Conservation (phyloP, 1,140 invertebrate genomes). For the Muscidifurax raptorellus region DNA sequence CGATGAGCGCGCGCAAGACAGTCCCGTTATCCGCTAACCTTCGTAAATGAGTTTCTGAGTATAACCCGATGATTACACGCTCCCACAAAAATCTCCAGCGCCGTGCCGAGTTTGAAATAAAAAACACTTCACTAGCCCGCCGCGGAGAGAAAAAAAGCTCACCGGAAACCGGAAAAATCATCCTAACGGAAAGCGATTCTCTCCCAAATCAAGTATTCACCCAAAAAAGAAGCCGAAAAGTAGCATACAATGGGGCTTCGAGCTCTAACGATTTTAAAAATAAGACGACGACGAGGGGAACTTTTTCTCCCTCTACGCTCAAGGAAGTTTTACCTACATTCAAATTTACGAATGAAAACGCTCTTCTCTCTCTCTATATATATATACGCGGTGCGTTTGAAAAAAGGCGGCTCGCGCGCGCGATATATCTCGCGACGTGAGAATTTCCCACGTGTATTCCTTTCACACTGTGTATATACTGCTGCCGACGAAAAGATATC, state of each 20-base stretch:
- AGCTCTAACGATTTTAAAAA: not conserved
- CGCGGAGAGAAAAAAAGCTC: not conserved
- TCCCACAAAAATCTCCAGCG: not conserved
- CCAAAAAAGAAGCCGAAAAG: not conserved
- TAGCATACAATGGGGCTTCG: not conserved
- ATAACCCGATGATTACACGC: slow-evolving; percentile 26
- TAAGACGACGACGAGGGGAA: not conserved
- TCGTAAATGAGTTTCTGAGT: slow-evolving; percentile 36
- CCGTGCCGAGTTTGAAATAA: not conserved
- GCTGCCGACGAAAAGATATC: not conserved
- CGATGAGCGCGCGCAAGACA: not conserved
- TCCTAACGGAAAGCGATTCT: no score
- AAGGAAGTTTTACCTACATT: not conserved
- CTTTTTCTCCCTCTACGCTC: not conserved
- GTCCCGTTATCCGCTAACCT: slow-evolving; percentile 22
- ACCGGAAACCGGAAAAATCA: not conserved
- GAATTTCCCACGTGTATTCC: slow-evolving; percentile 48
- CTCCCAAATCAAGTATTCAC: not conserved
- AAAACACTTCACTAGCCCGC: not conserved
- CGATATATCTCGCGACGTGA: slow-evolving; percentile 23
- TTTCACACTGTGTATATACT: not conserved
- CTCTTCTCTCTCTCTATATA: not conserved
- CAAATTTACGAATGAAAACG: slow-evolving; percentile 23
- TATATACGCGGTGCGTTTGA: not conserved
- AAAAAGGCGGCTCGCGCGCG: not conserved